Conservation (phyloP, 2,113 vertebrate species). For the Tachycineta bicolor region DNA sequence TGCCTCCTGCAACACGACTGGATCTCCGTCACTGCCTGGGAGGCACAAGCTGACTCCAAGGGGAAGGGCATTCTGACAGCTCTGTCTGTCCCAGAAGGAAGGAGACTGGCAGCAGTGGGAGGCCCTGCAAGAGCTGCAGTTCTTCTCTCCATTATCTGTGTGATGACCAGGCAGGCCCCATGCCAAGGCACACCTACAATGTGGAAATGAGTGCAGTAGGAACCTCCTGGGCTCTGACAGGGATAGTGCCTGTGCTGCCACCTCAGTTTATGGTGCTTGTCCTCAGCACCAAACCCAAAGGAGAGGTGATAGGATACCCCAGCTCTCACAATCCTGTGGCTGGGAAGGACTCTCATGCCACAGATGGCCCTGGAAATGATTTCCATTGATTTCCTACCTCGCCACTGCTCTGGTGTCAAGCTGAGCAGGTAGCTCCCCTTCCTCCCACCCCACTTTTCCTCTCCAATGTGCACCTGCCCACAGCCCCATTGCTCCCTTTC, state of each 20-base stretch:
- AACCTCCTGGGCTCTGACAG: not conserved
- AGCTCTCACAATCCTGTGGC: not conserved
- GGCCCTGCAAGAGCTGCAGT: not conserved
- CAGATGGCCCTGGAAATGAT: not conserved
- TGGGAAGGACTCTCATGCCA: not conserved
- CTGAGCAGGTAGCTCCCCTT: not conserved
- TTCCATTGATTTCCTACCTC: not conserved
- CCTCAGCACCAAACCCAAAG: not conserved
- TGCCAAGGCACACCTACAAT: not conserved
- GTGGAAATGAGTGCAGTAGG: not conserved
- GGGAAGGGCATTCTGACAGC: not conserved
- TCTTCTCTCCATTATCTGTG: not conserved
- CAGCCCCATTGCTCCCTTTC: not conserved
- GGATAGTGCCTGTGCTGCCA: not conserved
- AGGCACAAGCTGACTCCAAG: not conserved
- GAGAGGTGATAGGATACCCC: not conserved
- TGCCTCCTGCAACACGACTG: not conserved
- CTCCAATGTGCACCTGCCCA: fast-evolving
- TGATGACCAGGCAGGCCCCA: not conserved
- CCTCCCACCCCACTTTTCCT: not conserved
- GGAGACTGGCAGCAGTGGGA: not conserved
- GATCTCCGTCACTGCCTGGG: not conserved
- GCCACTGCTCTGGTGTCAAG: not conserved
- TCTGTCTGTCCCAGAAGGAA: not conserved
- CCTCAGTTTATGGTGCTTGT: not conserved